Evolutionary conservation across 2,113 vertebrate genomes (phyloP).

Genomic region (Choloepus hoffmanni): DNA sequence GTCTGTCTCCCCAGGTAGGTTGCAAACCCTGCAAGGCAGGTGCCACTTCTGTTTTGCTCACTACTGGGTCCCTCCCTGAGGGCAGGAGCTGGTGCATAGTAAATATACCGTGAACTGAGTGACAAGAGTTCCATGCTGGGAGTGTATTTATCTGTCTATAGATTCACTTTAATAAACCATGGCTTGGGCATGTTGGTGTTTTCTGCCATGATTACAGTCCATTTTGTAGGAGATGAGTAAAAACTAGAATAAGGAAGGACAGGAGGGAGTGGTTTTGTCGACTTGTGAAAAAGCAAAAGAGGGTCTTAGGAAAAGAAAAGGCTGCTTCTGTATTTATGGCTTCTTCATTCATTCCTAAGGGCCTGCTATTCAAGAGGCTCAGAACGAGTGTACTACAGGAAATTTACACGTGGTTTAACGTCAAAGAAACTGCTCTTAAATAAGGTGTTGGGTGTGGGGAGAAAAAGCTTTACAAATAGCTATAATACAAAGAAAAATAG

Average conservation of each 20-base stretch:
- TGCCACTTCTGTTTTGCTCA: neutral
- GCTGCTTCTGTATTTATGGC: neutral
- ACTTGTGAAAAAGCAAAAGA: neutral
- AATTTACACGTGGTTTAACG: neutral
- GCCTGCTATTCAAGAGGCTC: neutral
- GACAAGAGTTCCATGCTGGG: neutral
- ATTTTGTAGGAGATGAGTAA: neutral
- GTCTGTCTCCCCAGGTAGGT: neutral
- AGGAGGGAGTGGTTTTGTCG: neutral
- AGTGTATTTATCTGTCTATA: neutral
- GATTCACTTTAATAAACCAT: neutral
- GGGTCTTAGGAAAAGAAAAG: neutral
- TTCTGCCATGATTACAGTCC: neutral
- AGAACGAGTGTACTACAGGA: neutral
- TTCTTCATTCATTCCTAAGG: conserved; percentile 22
- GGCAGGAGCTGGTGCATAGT: neutral
- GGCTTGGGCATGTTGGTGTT: neutral
- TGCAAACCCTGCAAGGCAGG: neutral
- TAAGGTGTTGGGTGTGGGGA: neutral
- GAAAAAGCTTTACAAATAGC: neutral
- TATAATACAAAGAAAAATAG: neutral
- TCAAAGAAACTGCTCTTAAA: neutral
- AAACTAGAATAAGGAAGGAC: neutral
- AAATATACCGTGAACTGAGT: neutral
- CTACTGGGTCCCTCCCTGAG: neutral